A percentile compares a stretch with the other conserved stretches of the same genome.
Conservation (phyloP, 37 sponge, comb jelly and placozoan genomes). For the Bolinopsis microptera region DNA sequence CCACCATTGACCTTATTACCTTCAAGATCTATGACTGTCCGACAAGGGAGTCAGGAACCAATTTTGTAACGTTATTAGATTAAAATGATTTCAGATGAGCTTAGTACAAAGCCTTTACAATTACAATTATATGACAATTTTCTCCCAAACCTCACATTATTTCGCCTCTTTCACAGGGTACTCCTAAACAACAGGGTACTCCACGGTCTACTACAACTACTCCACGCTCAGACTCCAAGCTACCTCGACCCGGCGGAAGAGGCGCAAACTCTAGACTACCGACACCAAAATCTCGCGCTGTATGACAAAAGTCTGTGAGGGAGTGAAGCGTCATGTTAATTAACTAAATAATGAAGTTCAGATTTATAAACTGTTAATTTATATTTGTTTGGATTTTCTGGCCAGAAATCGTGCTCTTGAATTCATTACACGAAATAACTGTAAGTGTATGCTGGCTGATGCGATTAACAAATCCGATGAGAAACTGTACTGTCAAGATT, state of each 20-base stretch:
- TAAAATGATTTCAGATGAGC: no score
- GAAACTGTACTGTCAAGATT: background rate
- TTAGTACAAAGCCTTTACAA: no score
- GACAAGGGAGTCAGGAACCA: no score
- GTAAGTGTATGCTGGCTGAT: no score
- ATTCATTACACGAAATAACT: no score
- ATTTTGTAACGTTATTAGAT: no score
- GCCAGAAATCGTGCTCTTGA: no score
- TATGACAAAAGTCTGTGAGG: background rate
- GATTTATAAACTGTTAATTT: background rate
- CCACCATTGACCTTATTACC: no score
- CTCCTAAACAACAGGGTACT: background rate
- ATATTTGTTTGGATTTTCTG: background rate
- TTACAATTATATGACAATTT: no score
- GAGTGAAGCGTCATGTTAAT: background rate
- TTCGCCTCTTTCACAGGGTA: no score
- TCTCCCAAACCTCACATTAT: no score
- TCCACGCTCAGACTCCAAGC: background rate
- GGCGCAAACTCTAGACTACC: background rate
- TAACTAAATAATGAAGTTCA: background rate
- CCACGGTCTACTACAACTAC: background rate
- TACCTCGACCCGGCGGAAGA: background rate
- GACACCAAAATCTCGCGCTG: background rate
- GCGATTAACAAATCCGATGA: background rate
- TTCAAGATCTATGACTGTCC: no score